Base-by-base conservation (phyloP, 2,797 vertebrate species). In the Margarornis squamiger region DNA sequence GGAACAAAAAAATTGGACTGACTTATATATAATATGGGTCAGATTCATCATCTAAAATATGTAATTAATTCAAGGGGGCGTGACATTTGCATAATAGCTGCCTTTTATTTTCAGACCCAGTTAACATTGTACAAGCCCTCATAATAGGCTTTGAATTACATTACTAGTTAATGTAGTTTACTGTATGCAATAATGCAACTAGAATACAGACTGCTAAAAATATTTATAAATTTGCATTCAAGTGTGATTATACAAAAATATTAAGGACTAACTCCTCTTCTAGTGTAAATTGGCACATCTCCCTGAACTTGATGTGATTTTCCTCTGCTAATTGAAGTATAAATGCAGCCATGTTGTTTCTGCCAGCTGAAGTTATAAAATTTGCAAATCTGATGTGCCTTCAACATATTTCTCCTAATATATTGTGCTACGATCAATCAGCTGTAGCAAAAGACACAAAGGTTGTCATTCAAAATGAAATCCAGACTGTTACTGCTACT, bases 21-120 rank as follows among this genome's bases (percentile, higher is more conserved):
- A 72, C 26, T 75, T 81, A 52, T 19, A 43, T 24, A 61, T 85
- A 67, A 45, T 39, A 43, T 62, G 57, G 81, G 70, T 88, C 93
- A 91, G 34, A 75, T 66, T 96, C 65, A 84, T 92, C 20, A 76
- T 73, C 48, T 84, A 90, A 97, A 96, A 92, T 72, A 48, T 30
- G 34, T 46, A 77, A 94, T 96, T 97, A 90, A 86, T 91, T 95
- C 71, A 95, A 96, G 88, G 55, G 65, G 63, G 65, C 75, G 67
- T 82, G 86, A 88, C 54, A 94, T 96, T 96, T 97, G 87, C 84
- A 91, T 95, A 96, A 95, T 70, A 92, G 62, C 54, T 86, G 51
- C 66, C 83, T 94, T 91, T 91, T 91, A 71, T 92, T 94, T 97
- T 95, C 91, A 95, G 67, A 88, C 10, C 49, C 48, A 18, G 27